Evolutionary conservation across 2,888 invertebrate species (phyloP).

Genomic region (Salpingus planirostris): DNA sequence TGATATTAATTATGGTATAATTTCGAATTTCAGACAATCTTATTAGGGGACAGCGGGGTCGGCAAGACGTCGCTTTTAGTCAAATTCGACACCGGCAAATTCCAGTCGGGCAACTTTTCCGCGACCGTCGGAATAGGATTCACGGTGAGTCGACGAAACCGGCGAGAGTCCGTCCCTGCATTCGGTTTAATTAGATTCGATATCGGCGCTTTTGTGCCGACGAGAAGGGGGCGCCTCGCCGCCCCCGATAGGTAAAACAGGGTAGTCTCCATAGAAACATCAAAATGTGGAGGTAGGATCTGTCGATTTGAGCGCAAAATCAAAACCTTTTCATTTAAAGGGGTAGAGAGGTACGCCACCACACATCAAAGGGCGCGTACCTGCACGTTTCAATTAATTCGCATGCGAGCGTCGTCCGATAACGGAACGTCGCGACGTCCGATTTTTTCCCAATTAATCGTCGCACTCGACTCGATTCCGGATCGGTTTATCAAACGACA

Average conservation of each 20-base stretch:
- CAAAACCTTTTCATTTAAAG: constrained; percentile 19
- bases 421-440: too few species aligned
- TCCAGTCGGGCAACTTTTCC: constrained; percentile 83
- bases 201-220: neutral
- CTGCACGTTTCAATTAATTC: too few species aligned
- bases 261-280: constrained; percentile 29
- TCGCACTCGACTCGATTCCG: too few species aligned
- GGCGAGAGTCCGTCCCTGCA: neutral
- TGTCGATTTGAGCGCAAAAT: constrained; percentile 20
- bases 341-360: too few species aligned
- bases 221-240: constrained; percentile 1
- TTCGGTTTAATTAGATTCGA: neutral
- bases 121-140: constrained; percentile 93
- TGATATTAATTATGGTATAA: too few species aligned
- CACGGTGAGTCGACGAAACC: constrained; percentile 51
- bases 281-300: constrained; percentile 17
- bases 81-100: constrained; percentile 88
- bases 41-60: constrained; percentile 89
- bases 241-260: constrained; percentile 20
- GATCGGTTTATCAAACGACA: too few species aligned
- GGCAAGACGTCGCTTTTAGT: constrained; percentile 89
- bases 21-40: constrained; percentile 78
- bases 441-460: too few species aligned
- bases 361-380: too few species aligned
- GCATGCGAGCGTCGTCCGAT: too few species aligned